A percentile compares a stretch with the other conserved stretches of the same genome.
phyloP scores from a whole-genome alignment of 1,140 invertebrate species.

The Drosophila nasuta region DNA sequence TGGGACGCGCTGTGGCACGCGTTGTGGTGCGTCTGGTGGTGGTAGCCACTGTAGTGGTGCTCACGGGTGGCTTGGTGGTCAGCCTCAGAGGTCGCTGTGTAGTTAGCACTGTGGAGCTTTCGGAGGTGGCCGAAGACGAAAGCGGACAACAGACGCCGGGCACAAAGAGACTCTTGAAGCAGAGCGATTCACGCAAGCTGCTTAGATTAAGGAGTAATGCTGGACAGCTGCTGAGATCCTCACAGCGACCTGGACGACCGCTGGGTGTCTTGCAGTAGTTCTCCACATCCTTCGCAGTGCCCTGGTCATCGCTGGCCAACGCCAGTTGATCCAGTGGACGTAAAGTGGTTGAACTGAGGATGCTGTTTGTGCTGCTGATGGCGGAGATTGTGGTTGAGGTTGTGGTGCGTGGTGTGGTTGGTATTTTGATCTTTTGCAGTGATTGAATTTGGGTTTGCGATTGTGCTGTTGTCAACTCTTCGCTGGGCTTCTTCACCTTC shows the following conservation, averaged over 20 bases:
- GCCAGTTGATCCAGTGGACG: conserved; percentile 63
- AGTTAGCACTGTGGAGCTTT: conserved; percentile 80
- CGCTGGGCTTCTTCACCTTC: conserved; percentile 84
- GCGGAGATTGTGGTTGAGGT: conserved; percentile 32
- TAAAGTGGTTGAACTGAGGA: conserved; percentile 24
- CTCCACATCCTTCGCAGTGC: conserved; percentile 80
- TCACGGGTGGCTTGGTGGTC: conserved; percentile 70
- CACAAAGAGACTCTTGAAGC: conserved; percentile 96
- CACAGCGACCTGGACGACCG: conserved; percentile 91
- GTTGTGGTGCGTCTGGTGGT: conserved; percentile 56
- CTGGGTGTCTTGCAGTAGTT: conserved; percentile 91
- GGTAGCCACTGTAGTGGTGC: conserved; percentile 43
- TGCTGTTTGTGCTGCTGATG: conserved; percentile 14
- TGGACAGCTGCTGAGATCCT: conserved; percentile 95
- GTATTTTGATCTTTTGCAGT: conserved; percentile 69
- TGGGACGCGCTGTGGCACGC: conserved; percentile 36
- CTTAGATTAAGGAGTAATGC: conserved; percentile 93
- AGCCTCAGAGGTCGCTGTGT: conserved; percentile 85
- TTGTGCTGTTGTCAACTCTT: conserved; percentile 54
- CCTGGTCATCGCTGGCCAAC: conserved; percentile 61
- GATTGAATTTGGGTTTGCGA: conserved; percentile 5
- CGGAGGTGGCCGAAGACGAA: conserved; percentile 32
- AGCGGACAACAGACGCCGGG: conserved; percentile 95
- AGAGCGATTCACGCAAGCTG: conserved; percentile 93
- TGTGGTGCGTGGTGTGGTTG: conserved; percentile 69